Conservation (phyloP, 1,140 invertebrate species). For the Lordiphosa clarofinis region DNA sequence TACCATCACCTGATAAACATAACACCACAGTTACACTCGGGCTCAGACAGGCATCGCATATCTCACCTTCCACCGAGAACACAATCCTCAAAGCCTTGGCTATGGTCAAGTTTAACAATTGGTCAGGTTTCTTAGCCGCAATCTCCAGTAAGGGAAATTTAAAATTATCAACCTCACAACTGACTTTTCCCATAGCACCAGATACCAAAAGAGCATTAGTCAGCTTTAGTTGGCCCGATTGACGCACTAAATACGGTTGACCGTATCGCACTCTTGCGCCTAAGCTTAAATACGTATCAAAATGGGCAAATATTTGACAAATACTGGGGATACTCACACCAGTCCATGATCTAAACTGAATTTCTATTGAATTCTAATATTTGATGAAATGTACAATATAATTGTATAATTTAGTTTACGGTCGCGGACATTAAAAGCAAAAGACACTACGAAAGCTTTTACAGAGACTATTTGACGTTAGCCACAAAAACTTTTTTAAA, state of each 20-base stretch:
- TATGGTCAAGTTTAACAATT: background rate
- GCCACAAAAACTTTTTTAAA: too few relatives aligned
- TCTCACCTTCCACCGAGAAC: background rate
- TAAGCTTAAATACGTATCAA: background rate
- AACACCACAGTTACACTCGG: background rate
- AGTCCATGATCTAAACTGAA: background rate
- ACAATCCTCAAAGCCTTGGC: background rate
- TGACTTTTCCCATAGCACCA: background rate
- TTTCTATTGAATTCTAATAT: background rate
- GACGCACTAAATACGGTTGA: background rate
- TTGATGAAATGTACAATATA: background rate
- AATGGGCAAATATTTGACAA: background rate
- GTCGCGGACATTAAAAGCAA: too few relatives aligned
- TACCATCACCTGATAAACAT: background rate
- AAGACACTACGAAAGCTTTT: too few relatives aligned
- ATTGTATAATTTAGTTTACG: too few relatives aligned
- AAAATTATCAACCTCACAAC: slow-evolving; percentile 2
- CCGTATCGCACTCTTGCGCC: background rate
- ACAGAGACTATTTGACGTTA: too few relatives aligned
- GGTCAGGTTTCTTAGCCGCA: background rate
- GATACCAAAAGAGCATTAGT: slow-evolving; percentile 5
- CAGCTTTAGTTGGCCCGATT: background rate
- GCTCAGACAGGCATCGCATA: background rate
- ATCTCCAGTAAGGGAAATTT: background rate
- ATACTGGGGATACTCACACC: background rate